Conservation (phyloP, 2,888 invertebrate genomes). For the Sipha maydis region DNA sequence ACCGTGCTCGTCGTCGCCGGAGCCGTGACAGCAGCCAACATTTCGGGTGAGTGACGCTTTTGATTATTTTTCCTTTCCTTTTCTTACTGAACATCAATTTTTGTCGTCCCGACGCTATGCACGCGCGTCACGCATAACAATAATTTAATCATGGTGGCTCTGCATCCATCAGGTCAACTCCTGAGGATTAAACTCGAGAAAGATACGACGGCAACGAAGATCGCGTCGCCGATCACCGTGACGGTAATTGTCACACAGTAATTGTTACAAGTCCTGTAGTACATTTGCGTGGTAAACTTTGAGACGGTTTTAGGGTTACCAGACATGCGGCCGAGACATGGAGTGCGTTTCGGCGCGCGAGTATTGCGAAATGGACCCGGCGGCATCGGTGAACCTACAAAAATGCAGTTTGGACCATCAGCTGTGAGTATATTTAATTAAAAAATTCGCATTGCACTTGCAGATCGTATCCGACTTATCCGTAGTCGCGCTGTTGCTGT, state of each 20-base stretch:
- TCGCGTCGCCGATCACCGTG: background rate
- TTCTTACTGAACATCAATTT: too few relatives aligned
- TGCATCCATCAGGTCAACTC: background rate
- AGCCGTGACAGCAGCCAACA: background rate
- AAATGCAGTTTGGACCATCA: slow-evolving; percentile 27
- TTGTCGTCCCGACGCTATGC: too few relatives aligned
- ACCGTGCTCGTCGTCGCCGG: background rate
- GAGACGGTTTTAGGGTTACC: background rate
- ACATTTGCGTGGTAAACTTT: background rate
- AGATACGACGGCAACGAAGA: background rate
- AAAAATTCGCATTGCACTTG: too few relatives aligned
- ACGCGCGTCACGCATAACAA: too few relatives aligned
- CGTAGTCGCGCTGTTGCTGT: too few relatives aligned
- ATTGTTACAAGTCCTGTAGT: too few relatives aligned
- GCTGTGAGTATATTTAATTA: slow-evolving; percentile 5
- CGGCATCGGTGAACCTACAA: background rate
- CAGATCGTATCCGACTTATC: too few relatives aligned
- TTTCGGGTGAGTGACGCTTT: too few relatives aligned
- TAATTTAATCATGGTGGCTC: background rate
- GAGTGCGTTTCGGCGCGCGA: slow-evolving; percentile 26
- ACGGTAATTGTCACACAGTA: background rate
- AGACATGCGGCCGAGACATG: background rate
- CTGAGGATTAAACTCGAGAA: slow-evolving; percentile 1
- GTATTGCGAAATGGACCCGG: background rate
- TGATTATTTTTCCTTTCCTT: too few relatives aligned